Percentiles rank a stretch among this genome's conserved stretches.
phyloP scores from a whole-genome alignment of 2,113 vertebrate genomes.

The Alaudala cheleensis region DNA sequence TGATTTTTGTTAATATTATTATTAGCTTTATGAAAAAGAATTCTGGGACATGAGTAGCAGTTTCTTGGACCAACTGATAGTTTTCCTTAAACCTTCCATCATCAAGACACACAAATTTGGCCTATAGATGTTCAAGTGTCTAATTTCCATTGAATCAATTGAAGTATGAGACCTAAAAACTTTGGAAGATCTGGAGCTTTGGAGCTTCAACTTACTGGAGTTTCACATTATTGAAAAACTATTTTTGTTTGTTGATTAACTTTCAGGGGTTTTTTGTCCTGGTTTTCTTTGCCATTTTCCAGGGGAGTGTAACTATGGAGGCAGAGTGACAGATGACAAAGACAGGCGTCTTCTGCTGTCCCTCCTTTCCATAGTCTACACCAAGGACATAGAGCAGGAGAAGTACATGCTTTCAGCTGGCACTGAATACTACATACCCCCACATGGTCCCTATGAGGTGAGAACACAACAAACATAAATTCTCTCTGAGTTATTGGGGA shows the following conservation, averaged over 20 bases:
- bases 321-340: constrained; percentile 94
- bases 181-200: neutral
- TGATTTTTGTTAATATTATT: neutral
- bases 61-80: neutral
- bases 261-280: neutral
- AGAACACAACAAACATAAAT: neutral
- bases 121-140: neutral
- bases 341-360: constrained; percentile 91
- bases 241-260: neutral
- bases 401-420: constrained; percentile 79
- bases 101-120: neutral
- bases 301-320: constrained; percentile 97
- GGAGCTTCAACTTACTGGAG: neutral
- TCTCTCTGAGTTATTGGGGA: neutral
- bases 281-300: neutral
- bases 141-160: neutral
- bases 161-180: neutral
- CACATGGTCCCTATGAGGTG: constrained; percentile 86
- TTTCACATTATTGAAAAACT: neutral
- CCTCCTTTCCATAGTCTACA: constrained; percentile 87
- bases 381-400: constrained; percentile 81
- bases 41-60: neutral
- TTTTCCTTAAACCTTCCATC: neutral
- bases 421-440: constrained; percentile 81
- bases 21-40: neutral